Conservation (phyloP, 2,888 invertebrate species). For the Pandemis corylana region DNA sequence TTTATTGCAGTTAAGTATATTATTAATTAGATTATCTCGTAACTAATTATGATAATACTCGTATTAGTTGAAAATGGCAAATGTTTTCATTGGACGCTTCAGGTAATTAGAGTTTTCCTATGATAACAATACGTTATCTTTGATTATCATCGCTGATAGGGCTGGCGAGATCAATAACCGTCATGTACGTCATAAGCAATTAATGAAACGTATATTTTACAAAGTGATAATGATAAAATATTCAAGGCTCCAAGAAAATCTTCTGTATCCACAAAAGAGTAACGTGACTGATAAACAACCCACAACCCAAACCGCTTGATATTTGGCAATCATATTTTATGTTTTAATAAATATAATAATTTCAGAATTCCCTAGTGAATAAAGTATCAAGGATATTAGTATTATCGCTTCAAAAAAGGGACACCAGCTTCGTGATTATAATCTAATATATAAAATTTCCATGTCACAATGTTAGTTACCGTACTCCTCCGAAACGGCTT, state of each 20-base stretch:
- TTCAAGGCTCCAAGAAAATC: background rate
- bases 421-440: too few species aligned
- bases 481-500: too few species aligned
- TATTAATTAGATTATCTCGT: slow-evolving; percentile 33
- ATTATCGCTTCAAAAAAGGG: too few species aligned
- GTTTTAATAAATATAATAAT: too few species aligned
- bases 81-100: slow-evolving; percentile 3
- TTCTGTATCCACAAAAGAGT: too few species aligned
- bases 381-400: too few species aligned
- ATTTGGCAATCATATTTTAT: too few species aligned
- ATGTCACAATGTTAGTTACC: too few species aligned
- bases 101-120: background rate
- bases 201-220: background rate
- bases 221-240: background rate
- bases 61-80: slow-evolving; percentile 1
- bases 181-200: background rate
- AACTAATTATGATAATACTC: slow-evolving; percentile 25
- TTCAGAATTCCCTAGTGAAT: too few species aligned
- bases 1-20: slow-evolving; percentile 18
- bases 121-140: background rate
- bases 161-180: background rate
- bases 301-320: too few species aligned
- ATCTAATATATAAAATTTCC: too few species aligned
- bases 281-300: too few species aligned
- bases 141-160: background rate